Conservation (phyloP, 2,113 vertebrate genomes). For the Thamnophis sirtalis region DNA sequence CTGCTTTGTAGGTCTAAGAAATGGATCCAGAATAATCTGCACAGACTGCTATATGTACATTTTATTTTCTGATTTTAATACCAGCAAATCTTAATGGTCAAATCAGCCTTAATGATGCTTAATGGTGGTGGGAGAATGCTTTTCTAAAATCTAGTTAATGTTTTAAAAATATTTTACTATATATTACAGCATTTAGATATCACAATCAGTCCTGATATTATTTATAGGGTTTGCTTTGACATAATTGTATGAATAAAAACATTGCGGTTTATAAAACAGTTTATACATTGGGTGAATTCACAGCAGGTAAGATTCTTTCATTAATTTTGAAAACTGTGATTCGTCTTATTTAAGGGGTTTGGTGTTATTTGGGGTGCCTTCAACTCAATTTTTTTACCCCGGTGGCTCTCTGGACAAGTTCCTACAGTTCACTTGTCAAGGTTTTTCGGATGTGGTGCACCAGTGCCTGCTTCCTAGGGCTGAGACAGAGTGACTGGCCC, state of each 20-base stretch:
- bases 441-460: neutral
- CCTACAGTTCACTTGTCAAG: neutral
- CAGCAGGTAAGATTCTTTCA: neutral
- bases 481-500: neutral
- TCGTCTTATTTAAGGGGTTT: neutral
- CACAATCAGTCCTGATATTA: neutral
- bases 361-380: neutral
- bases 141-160: neutral
- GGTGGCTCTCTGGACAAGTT: neutral
- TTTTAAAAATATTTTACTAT: neutral
- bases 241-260: neutral
- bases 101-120: neutral
- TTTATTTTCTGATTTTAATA: constrained; percentile 21
- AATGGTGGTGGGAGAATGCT: neutral
- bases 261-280: neutral
- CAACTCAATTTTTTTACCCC: neutral
- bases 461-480: neutral
- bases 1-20: neutral
- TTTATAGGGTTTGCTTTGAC: neutral
- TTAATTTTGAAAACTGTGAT: neutral
- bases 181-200: neutral
- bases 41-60: neutral
- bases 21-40: neutral
- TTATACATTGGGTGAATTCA: neutral
- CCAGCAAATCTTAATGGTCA: neutral